A percentile compares a stretch with the other conserved stretches of the same genome.
These are phyloP conservation scores for Rhynchotus rufescens DNA, from an alignment of 2,797 vertebrate genomes.

Conservation along the genomic window DNA sequence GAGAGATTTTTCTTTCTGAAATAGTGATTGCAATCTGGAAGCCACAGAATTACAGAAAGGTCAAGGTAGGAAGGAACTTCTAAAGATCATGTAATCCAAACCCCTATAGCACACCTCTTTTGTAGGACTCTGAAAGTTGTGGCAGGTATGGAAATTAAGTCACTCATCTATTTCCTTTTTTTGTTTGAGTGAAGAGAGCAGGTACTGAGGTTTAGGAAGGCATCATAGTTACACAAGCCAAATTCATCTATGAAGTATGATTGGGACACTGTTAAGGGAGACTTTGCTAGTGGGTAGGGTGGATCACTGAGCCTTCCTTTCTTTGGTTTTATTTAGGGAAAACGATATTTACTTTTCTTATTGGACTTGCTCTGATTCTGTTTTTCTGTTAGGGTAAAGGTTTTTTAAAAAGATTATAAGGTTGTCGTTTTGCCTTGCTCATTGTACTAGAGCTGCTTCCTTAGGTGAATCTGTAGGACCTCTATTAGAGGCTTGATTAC, in stretches of 20 bases:
- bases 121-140: background rate
- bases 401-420: background rate
- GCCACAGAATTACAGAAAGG: too few species aligned
- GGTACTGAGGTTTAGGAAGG: background rate
- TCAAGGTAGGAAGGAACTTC: too few species aligned
- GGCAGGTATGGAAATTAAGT: background rate
- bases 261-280: background rate
- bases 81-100: too few species aligned
- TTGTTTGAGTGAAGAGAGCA: background rate
- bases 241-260: background rate
- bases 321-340: rapidly evolving
- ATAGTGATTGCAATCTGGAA: background rate
- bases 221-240: background rate
- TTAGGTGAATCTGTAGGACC: background rate
- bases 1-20: background rate
- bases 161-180: background rate
- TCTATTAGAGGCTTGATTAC: background rate
- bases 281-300: background rate
- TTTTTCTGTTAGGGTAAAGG: background rate
- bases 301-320: background rate
- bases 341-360: background rate
- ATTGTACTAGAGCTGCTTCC: rapidly evolving
- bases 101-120: background rate
- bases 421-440: background rate
- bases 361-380: background rate